Evolutionary conservation across 1,140 invertebrate genomes (phyloP).

Genomic region (Halyomorpha halys): DNA sequence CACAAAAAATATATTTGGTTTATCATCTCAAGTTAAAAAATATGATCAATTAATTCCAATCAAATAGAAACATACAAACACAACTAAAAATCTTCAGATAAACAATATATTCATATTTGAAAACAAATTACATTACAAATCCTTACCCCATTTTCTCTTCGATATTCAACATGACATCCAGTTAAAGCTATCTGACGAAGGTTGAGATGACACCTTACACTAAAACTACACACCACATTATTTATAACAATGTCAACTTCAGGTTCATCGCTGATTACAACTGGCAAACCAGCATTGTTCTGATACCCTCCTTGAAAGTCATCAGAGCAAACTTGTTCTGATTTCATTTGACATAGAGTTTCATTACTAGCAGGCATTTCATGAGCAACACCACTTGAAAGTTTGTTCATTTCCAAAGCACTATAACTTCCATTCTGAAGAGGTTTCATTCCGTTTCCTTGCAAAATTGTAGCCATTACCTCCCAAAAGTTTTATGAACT

Average conservation of each 20-base stretch:
- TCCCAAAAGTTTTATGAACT: neutral
- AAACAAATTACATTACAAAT: neutral
- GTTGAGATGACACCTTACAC: slow-evolving; percentile 93
- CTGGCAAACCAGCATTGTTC: neutral
- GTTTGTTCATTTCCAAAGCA: slow-evolving; percentile 27
- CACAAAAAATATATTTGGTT: no score
- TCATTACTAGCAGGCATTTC: neutral
- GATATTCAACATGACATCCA: slow-evolving; percentile 90
- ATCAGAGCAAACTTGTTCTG: neutral
- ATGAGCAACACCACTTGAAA: slow-evolving; percentile 1
- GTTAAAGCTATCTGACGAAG: slow-evolving; percentile 85
- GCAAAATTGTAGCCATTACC: slow-evolving; percentile 29
- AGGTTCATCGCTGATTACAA: slow-evolving; percentile 26
- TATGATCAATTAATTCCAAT: no score
- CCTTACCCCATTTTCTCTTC: slow-evolving; percentile 80
- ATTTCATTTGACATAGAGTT: neutral
- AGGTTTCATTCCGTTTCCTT: slow-evolving; percentile 30
- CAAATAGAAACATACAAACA: no score
- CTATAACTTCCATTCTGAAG: slow-evolving; percentile 26
- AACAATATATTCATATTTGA: no score
- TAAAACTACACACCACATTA: slow-evolving; percentile 98
- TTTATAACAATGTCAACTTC: slow-evolving; percentile 88
- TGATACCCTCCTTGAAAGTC: neutral
- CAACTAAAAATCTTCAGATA: no score
- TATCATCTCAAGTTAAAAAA: no score